phyloP scores from a whole-genome alignment of 2,888 invertebrate genomes.

The Archaeoteleia sp. region DNA sequence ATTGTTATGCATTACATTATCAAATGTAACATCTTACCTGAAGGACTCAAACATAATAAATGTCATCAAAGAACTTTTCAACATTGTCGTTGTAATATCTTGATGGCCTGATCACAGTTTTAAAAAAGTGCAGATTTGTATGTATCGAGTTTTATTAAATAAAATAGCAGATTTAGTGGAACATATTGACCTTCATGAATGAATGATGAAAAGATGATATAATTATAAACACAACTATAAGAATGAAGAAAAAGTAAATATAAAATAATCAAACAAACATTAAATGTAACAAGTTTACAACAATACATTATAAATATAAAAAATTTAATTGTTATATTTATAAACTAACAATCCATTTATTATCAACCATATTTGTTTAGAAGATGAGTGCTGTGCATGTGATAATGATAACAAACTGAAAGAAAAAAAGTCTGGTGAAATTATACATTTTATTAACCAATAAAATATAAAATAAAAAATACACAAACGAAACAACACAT shows the following conservation, averaged over 20 bases:
- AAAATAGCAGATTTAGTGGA: slow-evolving; percentile 6
- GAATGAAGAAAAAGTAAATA: too few species aligned
- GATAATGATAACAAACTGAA: slow-evolving; percentile 35
- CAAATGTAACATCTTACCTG: slow-evolving; percentile 38
- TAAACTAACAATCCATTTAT: too few species aligned
- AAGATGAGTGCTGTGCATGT: too few species aligned
- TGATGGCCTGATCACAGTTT: slow-evolving; percentile 8
- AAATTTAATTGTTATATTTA: too few species aligned
- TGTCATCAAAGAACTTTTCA: slow-evolving; percentile 24
- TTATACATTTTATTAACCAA: slow-evolving; percentile 53
- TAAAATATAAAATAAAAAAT: slow-evolving; percentile 60
- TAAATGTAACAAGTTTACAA: too few species aligned
- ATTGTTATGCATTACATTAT: slow-evolving; percentile 13
- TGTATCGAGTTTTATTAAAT: slow-evolving; percentile 14
- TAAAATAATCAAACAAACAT: too few species aligned
- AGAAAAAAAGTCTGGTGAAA: slow-evolving; percentile 35
- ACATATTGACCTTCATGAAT: slow-evolving; percentile 20
- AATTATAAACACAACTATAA: too few species aligned
- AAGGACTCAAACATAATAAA: slow-evolving; percentile 24
- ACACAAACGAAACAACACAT: slow-evolving; percentile 54
- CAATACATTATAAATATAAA: too few species aligned
- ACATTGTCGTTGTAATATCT: slow-evolving; percentile 7
- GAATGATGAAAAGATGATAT: too few species aligned
- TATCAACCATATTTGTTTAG: too few species aligned
- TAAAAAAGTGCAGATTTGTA: too few species aligned